Percentiles rank a stretch among this genome's conserved stretches.
Evolutionary conservation across 2,888 invertebrate genomes (phyloP).

Genomic region (Amphipoea lucens): DNA sequence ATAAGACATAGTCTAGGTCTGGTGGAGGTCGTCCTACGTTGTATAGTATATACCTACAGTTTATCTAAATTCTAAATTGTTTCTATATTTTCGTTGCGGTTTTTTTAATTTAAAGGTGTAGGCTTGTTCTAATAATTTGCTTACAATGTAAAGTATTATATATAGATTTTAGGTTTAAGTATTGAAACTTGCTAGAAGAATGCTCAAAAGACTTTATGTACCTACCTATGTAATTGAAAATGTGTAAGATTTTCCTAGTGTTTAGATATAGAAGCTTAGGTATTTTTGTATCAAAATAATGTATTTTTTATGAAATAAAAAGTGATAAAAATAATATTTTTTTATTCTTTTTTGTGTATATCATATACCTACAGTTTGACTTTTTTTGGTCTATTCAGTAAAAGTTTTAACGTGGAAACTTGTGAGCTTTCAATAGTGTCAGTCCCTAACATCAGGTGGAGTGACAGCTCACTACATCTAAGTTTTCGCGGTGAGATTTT

Average conservation of each 20-base stretch:
- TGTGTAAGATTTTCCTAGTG: conserved; percentile 8
- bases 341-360: neutral
- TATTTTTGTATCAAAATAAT: conserved; percentile 21
- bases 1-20: too few relatives aligned
- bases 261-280: neutral
- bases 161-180: conserved; percentile 1
- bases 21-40: too few relatives aligned
- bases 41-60: too few relatives aligned
- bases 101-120: conserved; percentile 20
- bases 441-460: neutral
- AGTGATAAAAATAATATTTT: neutral
- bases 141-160: neutral
- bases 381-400: neutral
- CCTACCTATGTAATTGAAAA: neutral
- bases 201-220: conserved; percentile 34
- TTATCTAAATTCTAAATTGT: too few relatives aligned
- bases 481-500: neutral
- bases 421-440: neutral
- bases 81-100: neutral
- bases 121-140: neutral
- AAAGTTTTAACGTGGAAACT: neutral
- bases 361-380: neutral
- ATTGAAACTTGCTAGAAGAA: neutral
- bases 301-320: conserved; percentile 31
- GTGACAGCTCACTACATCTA: neutral